Base-by-base conservation (phyloP, 2,797 vertebrate genomes). In the Darevskia nairensis region DNA sequence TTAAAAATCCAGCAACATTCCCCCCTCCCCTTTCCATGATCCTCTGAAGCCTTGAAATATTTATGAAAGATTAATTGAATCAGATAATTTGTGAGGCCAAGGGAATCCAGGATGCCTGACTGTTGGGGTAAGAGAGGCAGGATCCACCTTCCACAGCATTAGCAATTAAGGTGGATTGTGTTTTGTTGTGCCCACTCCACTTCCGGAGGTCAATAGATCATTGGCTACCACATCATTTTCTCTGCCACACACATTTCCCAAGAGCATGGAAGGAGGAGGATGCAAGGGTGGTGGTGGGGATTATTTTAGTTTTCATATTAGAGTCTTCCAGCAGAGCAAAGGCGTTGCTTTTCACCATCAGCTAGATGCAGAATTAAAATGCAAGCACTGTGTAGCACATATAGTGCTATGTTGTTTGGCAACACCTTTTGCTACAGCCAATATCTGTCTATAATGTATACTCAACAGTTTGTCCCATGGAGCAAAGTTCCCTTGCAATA, bases 31-130 rank as follows among this genome's bases (percentile, higher is more conserved):
- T 27, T 6, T 59, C 8, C 35, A 5, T 44, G 4, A 8, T 17
- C 82, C 50, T 0, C 89, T 32, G 71, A 44, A 89, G 59, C 35
- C 64, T 68, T 92, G 85, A 75, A 92, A 90, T 89, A 93, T 91
- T 86, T 85, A 93, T 88, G 90, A 94, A 86, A 15, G 61, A 1
- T 94, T 94, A 91, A 91, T 79, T 89, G 89, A 90, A 90, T 84
- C 76, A 17, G 0, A 7, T 66, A 4, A 80, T 81, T 89, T 86
- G 11, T 61, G 71, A 66, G 41, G 71, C 71, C 13, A 10, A 32
- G 21, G 41, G 71, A 82, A 69, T 10, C 10, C 1, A 15, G 7
- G 39, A 29, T 41, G 29, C 29, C 55, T 25, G n/a, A 50, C 50
- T 71, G 39, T 8, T 1, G 25, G 9, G 39, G 41, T 1, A 35